A percentile compares a stretch with the other conserved stretches of the same genome.
Evolutionary conservation across 2,888 invertebrate species (phyloP).

Genomic region (Argyresthia goedartella): DNA sequence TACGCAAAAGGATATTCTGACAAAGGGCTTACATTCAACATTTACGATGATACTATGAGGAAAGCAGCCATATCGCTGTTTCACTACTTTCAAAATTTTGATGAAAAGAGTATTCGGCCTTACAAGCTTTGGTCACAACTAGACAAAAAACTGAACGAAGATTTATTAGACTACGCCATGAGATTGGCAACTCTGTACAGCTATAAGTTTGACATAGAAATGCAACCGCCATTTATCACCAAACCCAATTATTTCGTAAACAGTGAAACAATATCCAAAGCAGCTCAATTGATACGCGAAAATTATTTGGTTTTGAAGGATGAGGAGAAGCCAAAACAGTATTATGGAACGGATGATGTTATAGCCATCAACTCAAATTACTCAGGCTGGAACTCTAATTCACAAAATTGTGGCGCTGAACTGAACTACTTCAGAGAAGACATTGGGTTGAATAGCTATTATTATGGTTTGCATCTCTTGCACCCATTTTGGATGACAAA

Average conservation of each 20-base stretch:
- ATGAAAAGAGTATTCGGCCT: constrained; percentile 29
- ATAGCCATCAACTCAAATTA: constrained; percentile 48
- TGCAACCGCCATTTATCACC: constrained; percentile 58
- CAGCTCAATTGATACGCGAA: constrained; percentile 33
- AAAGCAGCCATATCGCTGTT: constrained; percentile 54
- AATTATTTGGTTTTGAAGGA: constrained; percentile 18
- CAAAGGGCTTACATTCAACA: constrained; percentile 53
- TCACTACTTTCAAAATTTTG: constrained; percentile 43
- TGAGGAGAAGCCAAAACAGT: constrained; percentile 25
- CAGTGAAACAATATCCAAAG: constrained; percentile 45
- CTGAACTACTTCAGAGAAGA: constrained; percentile 76
- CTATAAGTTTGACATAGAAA: constrained; percentile 25
- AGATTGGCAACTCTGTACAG: constrained; percentile 50
- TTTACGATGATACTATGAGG: constrained; percentile 58
- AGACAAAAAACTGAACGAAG: constrained; percentile 50
- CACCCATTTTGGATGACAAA: constrained; percentile 73
- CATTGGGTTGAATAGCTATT: constrained; percentile 70
- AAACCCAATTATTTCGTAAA: constrained; percentile 55
- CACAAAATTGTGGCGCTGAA: constrained; percentile 55
- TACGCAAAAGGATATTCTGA: constrained; percentile 30
- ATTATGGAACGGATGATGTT: constrained; percentile 23
- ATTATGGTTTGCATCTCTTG: constrained; percentile 66
- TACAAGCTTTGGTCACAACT: constrained; percentile 44
- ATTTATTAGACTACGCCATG: constrained; percentile 57
- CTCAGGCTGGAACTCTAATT: constrained; percentile 62